Percentiles rank a stretch among this genome's conserved stretches.
phyloP scores from a whole-genome alignment of 2,113 vertebrate species.

The human (Homo sapiens) region DNA sequence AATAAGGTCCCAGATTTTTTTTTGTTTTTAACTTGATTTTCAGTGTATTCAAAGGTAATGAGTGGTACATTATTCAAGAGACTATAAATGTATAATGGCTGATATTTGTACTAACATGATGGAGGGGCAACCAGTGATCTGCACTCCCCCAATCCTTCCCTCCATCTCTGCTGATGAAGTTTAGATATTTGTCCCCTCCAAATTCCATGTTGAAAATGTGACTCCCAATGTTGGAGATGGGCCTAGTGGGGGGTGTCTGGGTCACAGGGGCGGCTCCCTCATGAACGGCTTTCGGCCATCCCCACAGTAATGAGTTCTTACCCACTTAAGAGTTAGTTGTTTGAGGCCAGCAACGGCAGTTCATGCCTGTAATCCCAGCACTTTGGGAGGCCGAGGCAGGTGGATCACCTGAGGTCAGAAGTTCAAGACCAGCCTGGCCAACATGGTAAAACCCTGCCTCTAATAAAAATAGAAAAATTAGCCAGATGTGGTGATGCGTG shows the following conservation, averaged over 20 bases:
- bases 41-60: neutral
- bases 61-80: neutral
- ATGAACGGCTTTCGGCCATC: neutral
- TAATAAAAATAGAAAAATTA: too few relatives aligned
- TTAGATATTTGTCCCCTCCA: neutral
- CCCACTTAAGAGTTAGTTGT: too few relatives aligned
- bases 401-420: too few relatives aligned
- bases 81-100: neutral
- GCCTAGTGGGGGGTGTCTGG: neutral
- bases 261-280: neutral
- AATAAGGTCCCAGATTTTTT: neutral
- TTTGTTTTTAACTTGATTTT: neutral
- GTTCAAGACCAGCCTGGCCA: too few relatives aligned
- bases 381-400: too few relatives aligned
- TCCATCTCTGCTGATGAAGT: neutral
- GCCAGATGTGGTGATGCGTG: too few relatives aligned
- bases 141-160: neutral
- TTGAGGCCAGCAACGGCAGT: too few relatives aligned
- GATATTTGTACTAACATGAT: fast-evolving
- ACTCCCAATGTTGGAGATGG: neutral
- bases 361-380: too few relatives aligned
- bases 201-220: neutral
- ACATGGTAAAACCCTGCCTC: too few relatives aligned
- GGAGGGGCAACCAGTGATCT: neutral
- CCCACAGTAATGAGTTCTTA: neutral